Conservation (phyloP, 2,888 invertebrate genomes). For the Uloborus plumipes region DNA sequence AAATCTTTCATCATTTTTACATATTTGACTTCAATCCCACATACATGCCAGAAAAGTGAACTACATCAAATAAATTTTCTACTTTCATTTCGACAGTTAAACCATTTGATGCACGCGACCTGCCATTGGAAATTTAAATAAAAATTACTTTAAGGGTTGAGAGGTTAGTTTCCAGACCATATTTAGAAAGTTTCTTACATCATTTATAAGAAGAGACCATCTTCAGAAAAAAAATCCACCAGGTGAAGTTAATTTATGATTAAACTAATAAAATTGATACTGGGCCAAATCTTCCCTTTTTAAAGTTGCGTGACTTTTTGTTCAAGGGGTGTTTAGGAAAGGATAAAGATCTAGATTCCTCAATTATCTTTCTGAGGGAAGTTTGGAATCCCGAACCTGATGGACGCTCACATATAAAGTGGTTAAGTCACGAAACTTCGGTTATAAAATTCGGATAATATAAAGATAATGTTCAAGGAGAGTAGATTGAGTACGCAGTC, state of each 20-base stretch:
- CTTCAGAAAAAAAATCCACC: slow-evolving; percentile 22
- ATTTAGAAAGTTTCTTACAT: slow-evolving; percentile 29
- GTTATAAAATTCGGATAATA: no score
- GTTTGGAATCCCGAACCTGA: no score
- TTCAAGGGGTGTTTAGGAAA: slow-evolving; percentile 12
- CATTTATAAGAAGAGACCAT: slow-evolving; percentile 30
- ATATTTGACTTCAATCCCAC: no score
- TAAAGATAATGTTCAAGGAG: no score
- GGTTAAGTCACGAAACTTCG: no score
- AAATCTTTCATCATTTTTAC: no score
- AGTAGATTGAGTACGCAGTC: no score
- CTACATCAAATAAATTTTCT: no score
- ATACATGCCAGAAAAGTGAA: no score
- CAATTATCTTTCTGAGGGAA: slow-evolving; percentile 31
- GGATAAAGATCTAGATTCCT: slow-evolving; percentile 50
- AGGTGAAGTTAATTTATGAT: slow-evolving; percentile 50
- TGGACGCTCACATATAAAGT: no score
- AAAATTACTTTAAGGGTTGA: slow-evolving; percentile 48
- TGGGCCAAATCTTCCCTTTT: slow-evolving; percentile 31
- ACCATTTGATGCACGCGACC: slow-evolving; percentile 17
- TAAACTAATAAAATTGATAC: slow-evolving; percentile 53
- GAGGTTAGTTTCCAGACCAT: slow-evolving; percentile 27
- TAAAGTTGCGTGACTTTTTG: slow-evolving; percentile 36
- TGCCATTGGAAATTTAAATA: slow-evolving; percentile 53
- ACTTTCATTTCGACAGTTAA: no score